Conservation (phyloP, 2,888 invertebrate genomes). For the Iphiclides podalirius region DNA sequence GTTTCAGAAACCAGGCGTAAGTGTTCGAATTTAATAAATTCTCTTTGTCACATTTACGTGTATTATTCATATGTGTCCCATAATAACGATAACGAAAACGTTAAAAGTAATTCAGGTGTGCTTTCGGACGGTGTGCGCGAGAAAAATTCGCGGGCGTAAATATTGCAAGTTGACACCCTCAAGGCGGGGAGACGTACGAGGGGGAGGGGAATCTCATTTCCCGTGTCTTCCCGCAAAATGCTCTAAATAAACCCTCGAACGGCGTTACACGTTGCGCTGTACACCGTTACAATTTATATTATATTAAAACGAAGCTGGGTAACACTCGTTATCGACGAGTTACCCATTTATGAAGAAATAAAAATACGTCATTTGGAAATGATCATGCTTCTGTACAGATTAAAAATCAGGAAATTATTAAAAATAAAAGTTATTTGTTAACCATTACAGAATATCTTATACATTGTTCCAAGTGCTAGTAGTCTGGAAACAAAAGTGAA, state of each 20-base stretch:
- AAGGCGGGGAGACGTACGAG: background rate
- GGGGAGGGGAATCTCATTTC: constrained; percentile 19
- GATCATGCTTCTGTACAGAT: too few species aligned
- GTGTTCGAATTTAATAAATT: too few species aligned
- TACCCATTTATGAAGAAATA: too few species aligned
- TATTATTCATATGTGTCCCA: background rate
- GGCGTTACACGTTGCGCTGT: background rate
- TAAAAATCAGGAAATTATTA: too few species aligned
- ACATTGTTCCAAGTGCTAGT: too few species aligned
- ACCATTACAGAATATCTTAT: too few species aligned
- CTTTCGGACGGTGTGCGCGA: background rate
- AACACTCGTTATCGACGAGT: background rate
- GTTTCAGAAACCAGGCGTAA: too few species aligned
- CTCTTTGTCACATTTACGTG: background rate
- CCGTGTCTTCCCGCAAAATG: constrained; percentile 15
- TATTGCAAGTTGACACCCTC: constrained; percentile 7
- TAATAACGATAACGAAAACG: constrained; percentile 1
- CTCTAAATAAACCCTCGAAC: constrained; percentile 11
- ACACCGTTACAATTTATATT: constrained; percentile 5
- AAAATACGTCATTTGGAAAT: too few species aligned
- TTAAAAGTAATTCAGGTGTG: constrained; percentile 13
- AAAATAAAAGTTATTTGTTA: too few species aligned
- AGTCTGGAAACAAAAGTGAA: too few species aligned
- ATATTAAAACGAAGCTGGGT: background rate
- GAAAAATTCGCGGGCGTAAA: constrained; percentile 4